Percentiles rank a stretch among this genome's conserved stretches.
Conservation (phyloP, 2,888 invertebrate genomes). For the Zonitis immaculata region DNA sequence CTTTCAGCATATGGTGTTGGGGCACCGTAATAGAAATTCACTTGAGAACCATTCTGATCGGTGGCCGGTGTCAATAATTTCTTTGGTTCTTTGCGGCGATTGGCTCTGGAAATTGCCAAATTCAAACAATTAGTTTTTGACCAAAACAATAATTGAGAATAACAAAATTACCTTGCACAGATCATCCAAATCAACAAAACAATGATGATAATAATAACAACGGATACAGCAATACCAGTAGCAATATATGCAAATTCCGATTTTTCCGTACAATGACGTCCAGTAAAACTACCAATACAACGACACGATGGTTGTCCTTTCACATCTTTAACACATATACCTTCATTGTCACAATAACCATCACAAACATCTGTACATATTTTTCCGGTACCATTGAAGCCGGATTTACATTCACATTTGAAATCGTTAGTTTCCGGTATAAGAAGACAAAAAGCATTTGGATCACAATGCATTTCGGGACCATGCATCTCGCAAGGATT, state of each 20-base stretch:
- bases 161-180: slow-evolving; percentile 67
- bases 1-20: slow-evolving; percentile 93
- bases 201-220: slow-evolving; percentile 86
- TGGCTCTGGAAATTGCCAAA: slow-evolving; percentile 55
- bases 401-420: slow-evolving; percentile 89
- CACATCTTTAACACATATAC: slow-evolving; percentile 77
- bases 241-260: slow-evolving; percentile 95
- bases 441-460: slow-evolving; percentile 81
- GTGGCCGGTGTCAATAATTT: slow-evolving; percentile 84
- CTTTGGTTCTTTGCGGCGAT: slow-evolving; percentile 84
- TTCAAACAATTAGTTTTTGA: no score
- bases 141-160: neutral
- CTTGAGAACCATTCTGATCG: slow-evolving; percentile 89
- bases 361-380: slow-evolving; percentile 79
- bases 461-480: slow-evolving; percentile 78
- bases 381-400: slow-evolving; percentile 84
- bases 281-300: slow-evolving; percentile 89
- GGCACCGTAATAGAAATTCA: slow-evolving; percentile 94
- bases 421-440: slow-evolving; percentile 79
- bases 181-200: slow-evolving; percentile 96
- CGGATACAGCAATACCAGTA: slow-evolving; percentile 91
- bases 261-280: slow-evolving; percentile 82
- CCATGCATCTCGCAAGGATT: slow-evolving; percentile 86
- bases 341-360: slow-evolving; percentile 85
- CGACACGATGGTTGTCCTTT: slow-evolving; percentile 82